Evolutionary conservation across 2,888 invertebrate genomes (phyloP).

Genomic region (Cantharis lateralis): DNA sequence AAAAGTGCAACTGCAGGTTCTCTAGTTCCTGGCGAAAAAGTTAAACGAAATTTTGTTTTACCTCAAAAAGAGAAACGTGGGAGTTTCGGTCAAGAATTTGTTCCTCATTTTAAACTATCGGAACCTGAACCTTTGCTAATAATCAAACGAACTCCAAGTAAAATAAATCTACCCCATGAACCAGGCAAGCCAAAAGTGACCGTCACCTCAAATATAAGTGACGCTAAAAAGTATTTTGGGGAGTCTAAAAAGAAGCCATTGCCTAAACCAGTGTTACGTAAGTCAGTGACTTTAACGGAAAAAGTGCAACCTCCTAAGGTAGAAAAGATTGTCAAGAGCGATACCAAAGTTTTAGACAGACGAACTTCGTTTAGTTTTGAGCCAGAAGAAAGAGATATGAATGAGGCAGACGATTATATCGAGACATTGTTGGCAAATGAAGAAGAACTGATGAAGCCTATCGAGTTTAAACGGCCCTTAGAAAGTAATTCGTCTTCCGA

Average conservation of each 20-base stretch:
- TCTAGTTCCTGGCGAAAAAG: conserved; percentile 29
- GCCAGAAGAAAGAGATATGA: conserved; percentile 51
- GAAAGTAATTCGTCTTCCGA: conserved; percentile 37
- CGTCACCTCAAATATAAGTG: conserved; percentile 46
- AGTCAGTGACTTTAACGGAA: conserved; percentile 39
- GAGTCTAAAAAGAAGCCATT: conserved; percentile 35
- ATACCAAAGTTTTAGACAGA: neutral
- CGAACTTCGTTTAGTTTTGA: conserved; percentile 52
- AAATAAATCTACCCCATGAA: conserved; percentile 52
- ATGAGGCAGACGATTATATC: conserved; percentile 53
- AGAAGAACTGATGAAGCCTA: conserved; percentile 52
- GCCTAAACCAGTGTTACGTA: conserved; percentile 32
- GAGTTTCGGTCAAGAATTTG: conserved; percentile 50
- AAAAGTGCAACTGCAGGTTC: conserved; percentile 42
- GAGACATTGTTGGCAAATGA: conserved; percentile 53
- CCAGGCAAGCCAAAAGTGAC: conserved; percentile 53
- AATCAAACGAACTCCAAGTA: conserved; percentile 55
- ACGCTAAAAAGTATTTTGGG: conserved; percentile 55
- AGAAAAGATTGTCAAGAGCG: neutral
- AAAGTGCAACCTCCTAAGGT: neutral
- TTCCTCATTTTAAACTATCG: conserved; percentile 45
- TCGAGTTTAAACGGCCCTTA: conserved; percentile 38
- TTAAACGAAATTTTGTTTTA: conserved; percentile 47
- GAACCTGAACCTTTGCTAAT: conserved; percentile 52
- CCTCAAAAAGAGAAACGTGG: conserved; percentile 46